Evolutionary conservation across 2,888 invertebrate species (phyloP), one percentile per base, ranked within the genome.

Genomic region (Perithous albicinctus): DNA sequence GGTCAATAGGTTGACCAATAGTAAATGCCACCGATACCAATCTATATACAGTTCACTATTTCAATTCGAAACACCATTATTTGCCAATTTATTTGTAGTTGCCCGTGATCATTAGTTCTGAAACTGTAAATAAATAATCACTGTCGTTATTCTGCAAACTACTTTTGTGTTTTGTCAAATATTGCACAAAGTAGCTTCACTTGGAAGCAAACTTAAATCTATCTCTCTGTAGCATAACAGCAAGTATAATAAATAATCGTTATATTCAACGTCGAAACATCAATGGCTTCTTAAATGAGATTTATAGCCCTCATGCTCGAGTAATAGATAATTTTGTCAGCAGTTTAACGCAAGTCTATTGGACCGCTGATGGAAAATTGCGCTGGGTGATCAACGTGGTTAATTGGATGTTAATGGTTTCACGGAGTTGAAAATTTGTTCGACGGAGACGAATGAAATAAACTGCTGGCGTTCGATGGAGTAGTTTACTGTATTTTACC

Each of bases 21-120:
- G 32, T 59, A 59, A 59, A 35, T 59, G 59, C 59, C 8, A 35
- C 2, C 6, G 32, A 59, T 59, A 29, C 15, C 59, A 18, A 59
- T 59, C 29, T n/a, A 59, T 18, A 18, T 15, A n/a, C n/a, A 32
- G 29, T 8, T 59, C 18, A 59, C 32, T 32, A 32, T 59, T 59
- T 59, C 32, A 32, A 59, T 32, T 59, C 10, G 59, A 15, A 59
- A 35, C 35, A 35, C 29, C 32, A 59, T 59, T 59, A 32, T 59
- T 32, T 32, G 32, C 12, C 51, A 2, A 51, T 7, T 59, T 32
- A 18, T 32, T 35, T 32, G 15, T 18, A 32, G 59, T 59, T 18
- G 15, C 32, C 15, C 8, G 59, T 32, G 18, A 59, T 32, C 35
- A 32, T 59, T 32, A 15, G 35, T 59, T 59, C n/a, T 12, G 7